phyloP scores from a whole-genome alignment of 2,797 vertebrate species.

The Eutrigla gurnardus region DNA sequence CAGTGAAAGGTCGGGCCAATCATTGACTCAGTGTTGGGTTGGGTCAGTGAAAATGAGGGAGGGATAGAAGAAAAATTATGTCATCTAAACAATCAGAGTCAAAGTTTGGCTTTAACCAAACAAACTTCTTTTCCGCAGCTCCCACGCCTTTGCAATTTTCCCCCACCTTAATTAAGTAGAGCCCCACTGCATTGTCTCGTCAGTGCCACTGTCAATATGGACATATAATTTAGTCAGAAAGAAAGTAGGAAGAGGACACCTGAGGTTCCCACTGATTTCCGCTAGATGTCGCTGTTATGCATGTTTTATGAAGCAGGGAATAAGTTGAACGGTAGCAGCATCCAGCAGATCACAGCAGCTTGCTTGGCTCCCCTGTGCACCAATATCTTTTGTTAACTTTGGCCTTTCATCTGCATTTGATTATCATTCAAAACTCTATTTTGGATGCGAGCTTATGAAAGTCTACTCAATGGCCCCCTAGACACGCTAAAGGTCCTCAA shows the following conservation, averaged over 20 bases:
- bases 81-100: slow-evolving; percentile 74
- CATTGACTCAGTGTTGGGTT: slow-evolving; percentile 36
- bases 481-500: background rate
- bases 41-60: slow-evolving; percentile 48
- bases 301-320: slow-evolving; percentile 26
- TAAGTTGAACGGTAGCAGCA: slow-evolving; percentile 38
- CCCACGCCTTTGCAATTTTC: slow-evolving; percentile 28
- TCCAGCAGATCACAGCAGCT: slow-evolving; percentile 24
- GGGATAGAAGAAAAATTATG: slow-evolving; percentile 73
- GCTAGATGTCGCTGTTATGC: slow-evolving; percentile 67
- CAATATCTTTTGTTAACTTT: slow-evolving; percentile 32
- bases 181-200: slow-evolving; percentile 68
- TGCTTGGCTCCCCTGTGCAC: slow-evolving; percentile 29
- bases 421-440: slow-evolving; percentile 14
- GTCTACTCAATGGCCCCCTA: background rate
- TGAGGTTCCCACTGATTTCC: background rate
- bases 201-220: background rate
- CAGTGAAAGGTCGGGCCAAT: slow-evolving; percentile 35
- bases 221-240: background rate
- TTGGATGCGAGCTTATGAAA: slow-evolving; percentile 1
- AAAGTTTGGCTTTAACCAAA: slow-evolving; percentile 58
- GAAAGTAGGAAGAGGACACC: background rate
- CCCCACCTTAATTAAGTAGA: slow-evolving; percentile 58
- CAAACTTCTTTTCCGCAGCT: slow-evolving; percentile 52
- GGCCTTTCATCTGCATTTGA: background rate